Conservation (phyloP, 1,140 invertebrate species). For the Drosophila lini region DNA sequence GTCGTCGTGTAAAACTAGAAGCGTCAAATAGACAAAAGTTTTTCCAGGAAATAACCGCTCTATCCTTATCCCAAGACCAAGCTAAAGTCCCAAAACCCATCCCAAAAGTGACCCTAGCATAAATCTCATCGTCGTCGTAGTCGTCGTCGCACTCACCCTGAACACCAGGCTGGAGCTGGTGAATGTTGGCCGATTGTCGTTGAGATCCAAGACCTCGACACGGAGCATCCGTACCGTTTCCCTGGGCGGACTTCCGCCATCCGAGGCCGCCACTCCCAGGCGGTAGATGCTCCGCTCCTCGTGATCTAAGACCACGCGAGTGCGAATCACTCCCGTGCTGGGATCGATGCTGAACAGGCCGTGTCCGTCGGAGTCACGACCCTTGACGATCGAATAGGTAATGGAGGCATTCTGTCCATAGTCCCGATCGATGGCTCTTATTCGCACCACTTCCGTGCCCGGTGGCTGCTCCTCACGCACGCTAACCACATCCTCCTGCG, state of each 20-base stretch:
- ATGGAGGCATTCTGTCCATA: constrained; percentile 94
- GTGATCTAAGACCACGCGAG: constrained; percentile 94
- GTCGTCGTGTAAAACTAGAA: constrained; percentile 76
- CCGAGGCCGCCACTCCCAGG: constrained; percentile 93
- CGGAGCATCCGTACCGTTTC: constrained; percentile 92
- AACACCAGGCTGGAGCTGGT: constrained; percentile 95
- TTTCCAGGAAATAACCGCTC: constrained; percentile 55
- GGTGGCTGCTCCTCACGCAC: constrained; percentile 94
- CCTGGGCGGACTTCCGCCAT: constrained; percentile 92
- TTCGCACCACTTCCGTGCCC: constrained; percentile 92
- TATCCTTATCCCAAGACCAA: neutral
- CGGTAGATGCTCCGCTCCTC: constrained; percentile 95
- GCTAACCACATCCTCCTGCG: constrained; percentile 93
- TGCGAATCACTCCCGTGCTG: constrained; percentile 93
- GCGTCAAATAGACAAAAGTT: constrained; percentile 81
- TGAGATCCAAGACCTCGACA: constrained; percentile 95
- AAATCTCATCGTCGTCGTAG: constrained; percentile 26
- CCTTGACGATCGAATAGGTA: constrained; percentile 93
- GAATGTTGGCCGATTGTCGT: constrained; percentile 96
- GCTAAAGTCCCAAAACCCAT: constrained; percentile 1
- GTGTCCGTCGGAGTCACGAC: constrained; percentile 92
- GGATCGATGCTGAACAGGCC: constrained; percentile 94
- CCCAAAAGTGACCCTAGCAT: constrained; percentile 51
- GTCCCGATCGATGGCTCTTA: constrained; percentile 94
- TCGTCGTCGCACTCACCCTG: constrained; percentile 87